Percentiles rank a stretch among this genome's conserved stretches.
phyloP scores from a whole-genome alignment of 1,140 invertebrate genomes.

The Ectropis grisescens region DNA sequence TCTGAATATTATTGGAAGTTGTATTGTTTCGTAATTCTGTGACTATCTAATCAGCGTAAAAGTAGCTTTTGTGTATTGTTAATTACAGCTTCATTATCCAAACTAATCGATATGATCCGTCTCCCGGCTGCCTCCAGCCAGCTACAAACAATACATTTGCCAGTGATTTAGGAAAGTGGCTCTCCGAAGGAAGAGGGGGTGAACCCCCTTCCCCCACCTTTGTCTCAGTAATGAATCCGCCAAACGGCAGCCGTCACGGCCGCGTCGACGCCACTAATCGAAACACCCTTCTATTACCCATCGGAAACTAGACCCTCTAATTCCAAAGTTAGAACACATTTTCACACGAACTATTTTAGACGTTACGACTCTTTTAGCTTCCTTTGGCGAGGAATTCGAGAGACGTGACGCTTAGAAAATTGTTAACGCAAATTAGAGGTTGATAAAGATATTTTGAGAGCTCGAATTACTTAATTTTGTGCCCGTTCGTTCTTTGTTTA shows the following conservation, averaged over 20 bases:
- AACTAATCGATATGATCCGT: no score
- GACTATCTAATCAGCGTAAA: no score
- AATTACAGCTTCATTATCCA: no score
- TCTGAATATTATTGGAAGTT: no score
- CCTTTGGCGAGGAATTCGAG: conserved; percentile 27
- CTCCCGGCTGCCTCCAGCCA: conserved; percentile 6
- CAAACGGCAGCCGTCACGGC: conserved; percentile 58
- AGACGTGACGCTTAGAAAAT: conserved; percentile 50
- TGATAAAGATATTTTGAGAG: conserved; percentile 33
- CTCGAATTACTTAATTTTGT: conserved; percentile 32
- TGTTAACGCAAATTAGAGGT: conserved; percentile 54
- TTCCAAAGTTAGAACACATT: no score
- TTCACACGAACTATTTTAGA: no score
- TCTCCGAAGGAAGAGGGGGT: conserved; percentile 16
- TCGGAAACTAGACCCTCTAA: conserved; percentile 36
- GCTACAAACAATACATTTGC: conserved; percentile 48
- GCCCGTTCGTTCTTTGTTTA: no score
- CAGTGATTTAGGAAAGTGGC: conserved; percentile 65
- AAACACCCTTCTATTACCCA: conserved; percentile 28
- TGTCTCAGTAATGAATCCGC: conserved; percentile 66
- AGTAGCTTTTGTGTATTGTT: no score
- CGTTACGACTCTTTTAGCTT: no score
- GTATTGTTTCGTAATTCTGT: no score
- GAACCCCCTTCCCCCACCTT: conserved; percentile 24
- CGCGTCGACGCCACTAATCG: conserved; percentile 42